Base-by-base conservation (phyloP, 2,888 invertebrate genomes). In the Hipparchia sbordonii region DNA sequence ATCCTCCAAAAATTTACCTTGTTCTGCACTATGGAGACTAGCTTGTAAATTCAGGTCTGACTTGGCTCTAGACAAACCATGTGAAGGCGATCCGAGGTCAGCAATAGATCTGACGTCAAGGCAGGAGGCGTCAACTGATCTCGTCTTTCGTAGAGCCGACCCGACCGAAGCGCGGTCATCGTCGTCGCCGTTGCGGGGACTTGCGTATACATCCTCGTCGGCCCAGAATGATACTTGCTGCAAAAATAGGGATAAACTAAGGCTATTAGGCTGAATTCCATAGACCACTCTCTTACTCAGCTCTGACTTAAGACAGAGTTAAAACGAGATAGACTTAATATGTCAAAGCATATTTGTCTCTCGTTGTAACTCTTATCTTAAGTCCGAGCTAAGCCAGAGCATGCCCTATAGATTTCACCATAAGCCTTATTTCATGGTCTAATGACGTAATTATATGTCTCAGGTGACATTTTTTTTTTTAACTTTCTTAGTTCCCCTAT, bases 61-160 rank as follows among this genome's bases (percentile, higher is more conserved):
- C 89, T 97, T 97, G 78, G 98, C 98, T 80, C 98, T 95, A 61
- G 97, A 96, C 51, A 97, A 86, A 6, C 95, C 95, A 80, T 95
- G 95, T 65, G 95, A 89, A 56, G 96, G 96, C 9, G 95, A 95
- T 52, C 95, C 95, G 71, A 95, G 94, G 72, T 96, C 95, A 61
- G 94, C 95, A 82, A 97, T 95, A 79, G 96, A 96, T 76, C 97
- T 95, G 81, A 98, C 96, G 82, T 98, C 98, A 76, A 97, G 94
- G 83, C 97, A 97, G 3, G 97, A 97, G 2, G 98, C 98, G 84
- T 98, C 98, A 89, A 98, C 97, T 77, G 98, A 97, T 83, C 97
- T 96, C 10, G 98, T 97, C 90, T 98, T 98, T 81, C 98, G 95
- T 80, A 98, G 88, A 80, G 97, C 97, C 3, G 97, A 97, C 56